A percentile compares a stretch with the other conserved stretches of the same genome.
Conservation (phyloP, 2,113 vertebrate species). For the Drymodes brunneopygia region DNA sequence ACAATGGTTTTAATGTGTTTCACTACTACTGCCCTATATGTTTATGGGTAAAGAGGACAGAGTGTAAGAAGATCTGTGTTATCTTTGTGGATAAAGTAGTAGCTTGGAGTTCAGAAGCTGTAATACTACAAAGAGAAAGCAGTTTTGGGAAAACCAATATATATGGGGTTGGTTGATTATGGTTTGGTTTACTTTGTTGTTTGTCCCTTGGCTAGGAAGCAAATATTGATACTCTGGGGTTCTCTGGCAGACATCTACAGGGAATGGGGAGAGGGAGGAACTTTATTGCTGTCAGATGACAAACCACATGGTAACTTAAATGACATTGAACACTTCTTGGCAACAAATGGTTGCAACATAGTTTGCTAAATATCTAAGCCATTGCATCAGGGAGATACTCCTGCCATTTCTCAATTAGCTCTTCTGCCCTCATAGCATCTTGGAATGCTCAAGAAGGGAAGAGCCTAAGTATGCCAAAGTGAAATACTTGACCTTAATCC, state of each 20-base stretch:
- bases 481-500: not conserved
- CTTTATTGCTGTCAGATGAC: not conserved
- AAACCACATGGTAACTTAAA: not conserved
- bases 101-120: not conserved
- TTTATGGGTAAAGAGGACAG: not conserved
- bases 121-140: not conserved
- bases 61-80: not conserved
- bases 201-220: not conserved
- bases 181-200: not conserved
- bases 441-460: not conserved
- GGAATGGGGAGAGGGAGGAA: not conserved
- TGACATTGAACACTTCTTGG: not conserved
- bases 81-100: not conserved
- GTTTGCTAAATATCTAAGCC: not conserved
- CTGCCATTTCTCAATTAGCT: not conserved
- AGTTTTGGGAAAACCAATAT: not conserved
- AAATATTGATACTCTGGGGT: not conserved
- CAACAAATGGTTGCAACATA: not conserved
- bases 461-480: not conserved
- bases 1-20: not conserved
- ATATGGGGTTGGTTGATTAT: not conserved
- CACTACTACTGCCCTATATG: not conserved
- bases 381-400: not conserved
- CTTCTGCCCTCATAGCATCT: not conserved
- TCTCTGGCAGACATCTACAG: not conserved